A percentile compares a stretch with the other conserved stretches of the same genome.
Evolutionary conservation across 2,797 vertebrate genomes (phyloP).

Genomic region (Benthosema pterotum): DNA sequence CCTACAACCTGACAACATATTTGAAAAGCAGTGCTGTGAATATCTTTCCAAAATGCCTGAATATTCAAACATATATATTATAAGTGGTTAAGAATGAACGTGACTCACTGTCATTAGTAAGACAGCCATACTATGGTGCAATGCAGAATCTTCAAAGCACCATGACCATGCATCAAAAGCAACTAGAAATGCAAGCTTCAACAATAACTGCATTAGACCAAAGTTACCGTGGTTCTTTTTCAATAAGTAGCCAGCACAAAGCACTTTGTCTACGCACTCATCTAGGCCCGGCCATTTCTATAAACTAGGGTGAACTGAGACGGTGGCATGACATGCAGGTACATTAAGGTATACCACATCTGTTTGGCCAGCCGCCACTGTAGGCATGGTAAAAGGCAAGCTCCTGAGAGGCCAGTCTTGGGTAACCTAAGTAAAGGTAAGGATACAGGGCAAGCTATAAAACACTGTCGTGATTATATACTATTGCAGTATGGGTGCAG

Average conservation of each 20-base stretch:
- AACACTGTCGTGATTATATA: conserved; percentile 47
- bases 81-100: neutral
- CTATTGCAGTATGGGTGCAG: conserved; percentile 50
- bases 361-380: conserved; percentile 78
- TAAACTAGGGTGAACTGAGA: conserved; percentile 16
- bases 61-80: no score
- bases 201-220: conserved; percentile 49
- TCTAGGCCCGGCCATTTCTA: conserved; percentile 20
- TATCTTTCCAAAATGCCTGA: no score
- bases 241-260: conserved; percentile 46
- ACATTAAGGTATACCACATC: conserved; percentile 77
- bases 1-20: neutral
- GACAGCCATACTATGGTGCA: conserved; percentile 43
- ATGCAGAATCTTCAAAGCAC: conserved; percentile 38
- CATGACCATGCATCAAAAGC: conserved; percentile 65
- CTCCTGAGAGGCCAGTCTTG: conserved; percentile 79
- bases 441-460: conserved; percentile 76
- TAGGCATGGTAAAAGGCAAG: conserved; percentile 79
- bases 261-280: conserved; percentile 36
- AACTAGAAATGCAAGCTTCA: conserved; percentile 54
- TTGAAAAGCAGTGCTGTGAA: neutral
- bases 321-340: conserved; percentile 72
- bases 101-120: conserved; percentile 31
- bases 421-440: conserved; percentile 83
- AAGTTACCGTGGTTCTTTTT: conserved; percentile 31